Evolutionary conservation across 1,140 invertebrate species (phyloP).

Genomic region (Plectrocnemia conspersa): DNA sequence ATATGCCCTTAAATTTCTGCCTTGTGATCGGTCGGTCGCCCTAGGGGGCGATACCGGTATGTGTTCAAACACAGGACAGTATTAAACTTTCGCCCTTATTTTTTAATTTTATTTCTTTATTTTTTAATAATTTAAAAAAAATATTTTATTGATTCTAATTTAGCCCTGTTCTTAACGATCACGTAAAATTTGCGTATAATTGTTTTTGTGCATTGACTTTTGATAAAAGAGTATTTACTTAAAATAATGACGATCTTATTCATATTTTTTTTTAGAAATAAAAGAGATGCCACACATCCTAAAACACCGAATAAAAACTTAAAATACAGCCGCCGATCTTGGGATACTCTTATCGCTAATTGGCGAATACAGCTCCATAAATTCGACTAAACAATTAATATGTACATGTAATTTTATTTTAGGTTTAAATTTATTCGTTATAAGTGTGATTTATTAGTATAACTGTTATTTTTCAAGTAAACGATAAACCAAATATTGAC

Average conservation of each 20-base stretch:
- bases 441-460: too few relatives aligned
- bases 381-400: constrained; percentile 63
- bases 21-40: too few relatives aligned
- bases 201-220: neutral
- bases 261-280: constrained; percentile 48
- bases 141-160: neutral
- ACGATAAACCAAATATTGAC: neutral
- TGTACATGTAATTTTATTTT: too few relatives aligned
- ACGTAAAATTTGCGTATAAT: neutral
- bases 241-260: too few relatives aligned
- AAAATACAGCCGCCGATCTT: constrained; percentile 85
- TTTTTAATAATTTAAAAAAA: neutral
- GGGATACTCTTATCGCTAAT: constrained; percentile 80
- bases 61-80: neutral
- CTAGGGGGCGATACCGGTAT: too few relatives aligned
- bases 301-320: constrained; percentile 79
- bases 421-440: too few relatives aligned
- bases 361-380: constrained; percentile 82
- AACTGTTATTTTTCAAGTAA: too few relatives aligned
- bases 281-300: constrained; percentile 69
- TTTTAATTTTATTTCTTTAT: constrained; percentile 4
- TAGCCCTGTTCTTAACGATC: too few relatives aligned
- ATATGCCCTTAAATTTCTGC: too few relatives aligned
- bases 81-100: too few relatives aligned
- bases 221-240: too few relatives aligned